These are phyloP conservation scores for Pachyrhynchus sulphureomaculatus DNA, from an alignment of 1,140 invertebrate species.

Conservation along the genomic window DNA sequence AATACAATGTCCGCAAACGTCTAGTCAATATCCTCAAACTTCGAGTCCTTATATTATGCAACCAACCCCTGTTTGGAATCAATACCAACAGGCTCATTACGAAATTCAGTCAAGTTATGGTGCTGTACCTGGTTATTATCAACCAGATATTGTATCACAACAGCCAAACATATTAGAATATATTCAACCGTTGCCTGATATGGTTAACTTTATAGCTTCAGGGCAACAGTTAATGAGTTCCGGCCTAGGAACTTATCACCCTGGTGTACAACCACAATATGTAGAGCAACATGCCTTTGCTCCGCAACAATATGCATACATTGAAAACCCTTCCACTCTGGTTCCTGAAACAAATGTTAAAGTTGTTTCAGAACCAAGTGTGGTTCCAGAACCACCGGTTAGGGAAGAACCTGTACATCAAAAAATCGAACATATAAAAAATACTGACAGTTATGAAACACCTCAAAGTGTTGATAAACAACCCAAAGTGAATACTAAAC, in stretches of 20 bases:
- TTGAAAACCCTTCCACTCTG: background rate
- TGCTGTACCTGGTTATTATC: slow-evolving; percentile 10
- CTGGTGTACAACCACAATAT: slow-evolving; percentile 6
- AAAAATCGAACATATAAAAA: no score
- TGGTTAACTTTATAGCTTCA: slow-evolving; percentile 57
- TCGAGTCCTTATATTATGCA: slow-evolving; percentile 14
- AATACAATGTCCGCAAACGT: background rate
- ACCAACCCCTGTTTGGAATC: slow-evolving; percentile 30
- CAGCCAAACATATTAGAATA: slow-evolving; percentile 43
- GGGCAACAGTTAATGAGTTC: slow-evolving; percentile 52
- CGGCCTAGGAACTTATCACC: slow-evolving; percentile 49
- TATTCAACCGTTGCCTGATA: slow-evolving; percentile 55
- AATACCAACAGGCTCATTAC: slow-evolving; percentile 27
- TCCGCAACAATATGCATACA: slow-evolving; percentile 7
- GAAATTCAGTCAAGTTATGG: slow-evolving; percentile 4
- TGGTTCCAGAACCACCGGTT: background rate
- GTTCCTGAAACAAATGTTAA: background rate
- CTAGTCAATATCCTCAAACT: background rate
- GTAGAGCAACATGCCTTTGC: background rate
- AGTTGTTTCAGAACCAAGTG: background rate
- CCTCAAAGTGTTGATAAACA: no score
- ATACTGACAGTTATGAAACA: no score
- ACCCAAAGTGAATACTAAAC: background rate
- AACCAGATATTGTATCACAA: slow-evolving; percentile 8
- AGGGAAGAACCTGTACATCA: background rate